These are phyloP conservation scores for Microcebus murinus DNA, from an alignment of 2,113 vertebrate genomes.

Conservation along the genomic window DNA sequence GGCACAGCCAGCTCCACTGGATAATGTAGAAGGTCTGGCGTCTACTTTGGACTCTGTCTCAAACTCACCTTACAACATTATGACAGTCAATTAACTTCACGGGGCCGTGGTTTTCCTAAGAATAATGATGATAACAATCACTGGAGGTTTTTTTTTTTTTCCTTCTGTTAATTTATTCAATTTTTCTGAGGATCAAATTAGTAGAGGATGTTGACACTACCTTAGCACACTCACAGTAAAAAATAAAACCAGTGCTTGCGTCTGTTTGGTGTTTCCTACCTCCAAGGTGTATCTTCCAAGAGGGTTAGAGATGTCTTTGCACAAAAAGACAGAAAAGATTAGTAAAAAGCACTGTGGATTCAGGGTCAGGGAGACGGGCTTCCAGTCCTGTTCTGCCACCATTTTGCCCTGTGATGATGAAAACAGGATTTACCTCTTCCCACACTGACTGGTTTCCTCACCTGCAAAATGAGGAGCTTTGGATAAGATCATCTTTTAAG, in stretches of 20 bases:
- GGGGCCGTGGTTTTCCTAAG: not conserved
- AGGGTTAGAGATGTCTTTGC: not conserved
- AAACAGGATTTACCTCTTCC: fast-evolving
- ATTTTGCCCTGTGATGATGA: not conserved
- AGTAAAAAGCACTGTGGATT: not conserved
- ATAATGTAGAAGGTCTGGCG: not conserved
- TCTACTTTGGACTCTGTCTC: not conserved
- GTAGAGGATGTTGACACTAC: not conserved
- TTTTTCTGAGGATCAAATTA: conserved; percentile 6
- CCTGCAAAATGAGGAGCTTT: not conserved
- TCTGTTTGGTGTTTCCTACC: not conserved
- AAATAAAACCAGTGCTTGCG: not conserved
- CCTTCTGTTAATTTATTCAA: not conserved
- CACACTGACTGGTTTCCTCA: fast-evolving
- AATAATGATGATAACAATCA: not conserved
- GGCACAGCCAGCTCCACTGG: not conserved
- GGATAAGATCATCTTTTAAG: not conserved
- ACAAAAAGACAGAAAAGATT: not conserved
- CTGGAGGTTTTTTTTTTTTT: not conserved
- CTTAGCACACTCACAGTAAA: not conserved
- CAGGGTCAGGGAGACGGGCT: not conserved
- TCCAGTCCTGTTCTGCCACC: not conserved
- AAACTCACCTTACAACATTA: not conserved
- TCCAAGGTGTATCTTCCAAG: not conserved
- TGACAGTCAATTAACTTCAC: not conserved